Percentiles rank a stretch among this genome's conserved stretches.
phyloP scores from a whole-genome alignment of 1,140 invertebrate species.

The Ylistrum balloti region DNA sequence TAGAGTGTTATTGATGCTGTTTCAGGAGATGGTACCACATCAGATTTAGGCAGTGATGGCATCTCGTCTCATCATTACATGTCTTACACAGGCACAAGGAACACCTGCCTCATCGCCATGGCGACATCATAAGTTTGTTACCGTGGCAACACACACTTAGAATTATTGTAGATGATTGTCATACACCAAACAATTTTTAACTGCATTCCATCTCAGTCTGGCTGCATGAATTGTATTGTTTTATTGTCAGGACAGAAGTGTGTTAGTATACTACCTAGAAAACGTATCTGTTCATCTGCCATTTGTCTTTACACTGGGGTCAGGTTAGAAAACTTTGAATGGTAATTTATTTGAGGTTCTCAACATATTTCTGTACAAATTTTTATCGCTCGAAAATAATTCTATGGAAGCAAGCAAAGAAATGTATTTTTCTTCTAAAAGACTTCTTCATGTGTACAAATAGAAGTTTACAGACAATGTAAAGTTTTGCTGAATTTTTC shows the following conservation, averaged over 20 bases:
- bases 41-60: not conserved
- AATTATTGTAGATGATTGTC: not conserved
- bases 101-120: conserved; percentile 20
- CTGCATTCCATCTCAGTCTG: conserved; percentile 37
- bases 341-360: not conserved
- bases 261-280: not conserved
- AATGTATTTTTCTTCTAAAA: too few species aligned
- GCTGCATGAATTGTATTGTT: not conserved
- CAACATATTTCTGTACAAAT: not conserved
- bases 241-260: not conserved
- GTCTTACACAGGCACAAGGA: conserved; percentile 23
- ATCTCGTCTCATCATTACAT: not conserved
- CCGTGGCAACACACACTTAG: conserved; percentile 17
- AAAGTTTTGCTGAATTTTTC: too few species aligned
- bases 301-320: not conserved
- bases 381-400: too few species aligned
- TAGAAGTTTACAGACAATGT: too few species aligned
- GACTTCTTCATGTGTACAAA: too few species aligned
- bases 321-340: not conserved
- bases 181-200: conserved; percentile 12
- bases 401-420: too few species aligned
- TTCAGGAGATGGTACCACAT: not conserved
- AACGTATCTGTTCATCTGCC: not conserved
- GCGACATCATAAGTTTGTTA: not conserved
- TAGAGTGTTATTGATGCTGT: too few species aligned